A percentile compares a stretch with the other conserved stretches of the same genome.
phyloP scores from a whole-genome alignment of 1,140 invertebrate species.

The Cotesia glomerata region DNA sequence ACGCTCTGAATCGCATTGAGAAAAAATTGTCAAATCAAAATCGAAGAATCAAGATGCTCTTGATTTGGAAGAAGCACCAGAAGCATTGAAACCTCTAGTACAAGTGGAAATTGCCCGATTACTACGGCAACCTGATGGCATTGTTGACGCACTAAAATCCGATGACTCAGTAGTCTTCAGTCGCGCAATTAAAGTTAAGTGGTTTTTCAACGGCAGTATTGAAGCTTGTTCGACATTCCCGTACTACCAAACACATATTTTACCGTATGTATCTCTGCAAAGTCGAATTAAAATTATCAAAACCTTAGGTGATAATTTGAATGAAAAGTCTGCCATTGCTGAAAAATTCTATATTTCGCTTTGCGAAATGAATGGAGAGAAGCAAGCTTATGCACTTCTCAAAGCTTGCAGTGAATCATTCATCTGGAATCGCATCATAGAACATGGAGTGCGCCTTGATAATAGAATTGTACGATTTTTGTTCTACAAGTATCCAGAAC shows the following conservation, averaged over 20 bases:
- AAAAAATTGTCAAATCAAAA: not conserved
- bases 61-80: constrained; percentile 25
- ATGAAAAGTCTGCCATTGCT: constrained; percentile 27
- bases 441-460: constrained; percentile 24
- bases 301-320: constrained; percentile 30
- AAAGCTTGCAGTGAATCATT: not conserved
- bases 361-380: constrained; percentile 19
- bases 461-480: constrained; percentile 25
- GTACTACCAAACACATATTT: constrained; percentile 42
- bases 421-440: constrained; percentile 8
- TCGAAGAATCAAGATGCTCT: not conserved
- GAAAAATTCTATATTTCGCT: constrained; percentile 39
- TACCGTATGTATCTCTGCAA: constrained; percentile 39
- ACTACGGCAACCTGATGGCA: constrained; percentile 17
- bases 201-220: constrained; percentile 42
- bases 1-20: constrained; percentile 1
- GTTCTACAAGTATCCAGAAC: constrained; percentile 38
- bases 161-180: constrained; percentile 38
- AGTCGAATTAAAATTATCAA: constrained; percentile 43
- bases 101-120: constrained; percentile 40
- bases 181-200: constrained; percentile 39
- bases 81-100: constrained; percentile 34
- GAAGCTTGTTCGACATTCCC: constrained; percentile 29
- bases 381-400: constrained; percentile 28
- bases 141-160: constrained; percentile 43